Percentiles rank a stretch among this genome's conserved stretches.
These are phyloP conservation scores for Porites rus DNA, from an alignment of 92 coral and sea anemone species.

Conservation along the genomic window DNA sequence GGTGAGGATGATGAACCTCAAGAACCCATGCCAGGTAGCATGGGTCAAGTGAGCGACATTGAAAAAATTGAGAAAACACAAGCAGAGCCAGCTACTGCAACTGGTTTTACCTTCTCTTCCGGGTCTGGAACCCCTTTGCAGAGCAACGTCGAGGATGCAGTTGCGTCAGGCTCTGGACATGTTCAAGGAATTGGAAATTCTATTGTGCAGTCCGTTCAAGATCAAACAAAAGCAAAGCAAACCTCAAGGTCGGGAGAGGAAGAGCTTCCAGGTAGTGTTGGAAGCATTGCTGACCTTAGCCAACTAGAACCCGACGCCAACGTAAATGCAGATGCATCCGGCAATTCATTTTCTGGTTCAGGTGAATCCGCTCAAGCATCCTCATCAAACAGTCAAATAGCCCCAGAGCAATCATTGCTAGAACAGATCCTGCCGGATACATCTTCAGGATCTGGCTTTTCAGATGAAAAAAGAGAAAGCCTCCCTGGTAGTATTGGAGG, in stretches of 20 bases:
- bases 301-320: constrained; percentile 26
- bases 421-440: constrained; percentile 28
- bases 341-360: constrained; percentile 27
- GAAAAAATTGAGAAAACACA: constrained; percentile 62
- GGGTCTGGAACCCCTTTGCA: constrained; percentile 45
- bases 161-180: constrained; percentile 65
- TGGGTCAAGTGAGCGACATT: constrained; percentile 79
- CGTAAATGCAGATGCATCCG: neutral
- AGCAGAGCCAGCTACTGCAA: constrained; percentile 9
- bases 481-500: constrained; percentile 53
- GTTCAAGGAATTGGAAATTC: constrained; percentile 3
- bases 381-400: neutral
- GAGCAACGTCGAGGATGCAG: neutral
- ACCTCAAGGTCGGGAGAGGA: constrained; percentile 35
- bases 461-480: constrained; percentile 4
- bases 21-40: constrained; percentile 84
- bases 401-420: constrained; percentile 33
- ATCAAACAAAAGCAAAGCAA: neutral
- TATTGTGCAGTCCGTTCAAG: neutral
- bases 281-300: constrained; percentile 29
- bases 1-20: constrained; percentile 73
- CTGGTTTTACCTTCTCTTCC: constrained; percentile 40
- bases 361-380: neutral
- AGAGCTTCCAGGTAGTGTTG: constrained; percentile 53
- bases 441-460: constrained; percentile 48